These are phyloP conservation scores for Aulostomus chinensis DNA, from an alignment of 2,797 vertebrate species.

Conservation along the genomic window DNA sequence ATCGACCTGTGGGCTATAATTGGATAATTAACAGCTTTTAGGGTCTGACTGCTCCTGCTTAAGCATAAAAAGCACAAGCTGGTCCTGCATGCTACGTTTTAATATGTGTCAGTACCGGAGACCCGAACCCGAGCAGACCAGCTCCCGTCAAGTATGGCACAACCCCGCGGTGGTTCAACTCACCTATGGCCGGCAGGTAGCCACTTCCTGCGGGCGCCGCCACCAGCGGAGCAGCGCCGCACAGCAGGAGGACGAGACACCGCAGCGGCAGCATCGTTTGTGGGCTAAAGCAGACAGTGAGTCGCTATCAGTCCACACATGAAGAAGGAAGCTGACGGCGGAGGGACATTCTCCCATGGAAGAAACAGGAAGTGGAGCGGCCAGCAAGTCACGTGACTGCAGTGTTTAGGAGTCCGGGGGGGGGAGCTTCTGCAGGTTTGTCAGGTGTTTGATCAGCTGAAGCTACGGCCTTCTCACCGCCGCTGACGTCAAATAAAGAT, in stretches of 20 bases:
- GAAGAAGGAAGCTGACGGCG: rapidly evolving
- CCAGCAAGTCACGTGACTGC: conserved; percentile 24
- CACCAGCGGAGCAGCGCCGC: not conserved
- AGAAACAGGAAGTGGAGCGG: conserved; percentile 47
- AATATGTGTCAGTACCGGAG: no score
- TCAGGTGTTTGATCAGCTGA: not conserved
- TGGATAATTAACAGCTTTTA: no score
- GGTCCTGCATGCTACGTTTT: no score
- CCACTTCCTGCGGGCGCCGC: conserved; percentile 33
- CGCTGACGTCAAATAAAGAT: no score
- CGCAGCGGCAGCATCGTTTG: rapidly evolving
- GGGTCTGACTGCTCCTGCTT: no score
- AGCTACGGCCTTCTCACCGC: no score
- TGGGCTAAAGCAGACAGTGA: no score
- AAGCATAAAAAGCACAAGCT: no score
- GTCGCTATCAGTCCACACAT: no score
- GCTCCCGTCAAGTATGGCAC: no score
- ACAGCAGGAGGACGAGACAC: conserved; percentile 16
- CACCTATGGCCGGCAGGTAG: conserved; percentile 51
- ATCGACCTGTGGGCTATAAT: no score
- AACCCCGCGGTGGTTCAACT: conserved; percentile 8
- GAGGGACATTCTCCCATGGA: rapidly evolving
- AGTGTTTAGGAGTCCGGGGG: not conserved
- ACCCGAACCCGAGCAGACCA: no score
- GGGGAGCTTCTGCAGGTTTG: not conserved